Evolutionary conservation across 2,113 vertebrate species (phyloP).

Genomic region (Bubalus kerabau): DNA sequence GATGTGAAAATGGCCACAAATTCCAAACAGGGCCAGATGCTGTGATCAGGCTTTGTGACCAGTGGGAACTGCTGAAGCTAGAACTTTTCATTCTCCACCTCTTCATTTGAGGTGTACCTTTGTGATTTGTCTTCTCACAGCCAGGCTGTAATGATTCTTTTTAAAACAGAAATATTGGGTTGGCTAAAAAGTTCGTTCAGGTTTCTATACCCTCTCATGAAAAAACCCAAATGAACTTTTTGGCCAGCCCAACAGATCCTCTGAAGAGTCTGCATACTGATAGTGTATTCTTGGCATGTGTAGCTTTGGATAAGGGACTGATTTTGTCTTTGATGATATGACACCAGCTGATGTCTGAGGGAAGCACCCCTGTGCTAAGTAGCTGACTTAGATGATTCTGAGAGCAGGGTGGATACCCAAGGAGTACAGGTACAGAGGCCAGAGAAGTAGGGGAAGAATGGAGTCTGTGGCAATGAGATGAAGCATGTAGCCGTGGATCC

Average conservation of each 20-base stretch:
- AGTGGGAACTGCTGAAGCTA: background rate
- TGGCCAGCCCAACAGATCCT: background rate
- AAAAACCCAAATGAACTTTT: background rate
- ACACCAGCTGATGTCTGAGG: background rate
- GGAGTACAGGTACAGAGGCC: background rate
- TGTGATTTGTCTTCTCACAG: background rate
- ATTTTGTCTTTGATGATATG: background rate
- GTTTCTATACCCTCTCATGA: background rate
- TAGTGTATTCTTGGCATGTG: background rate
- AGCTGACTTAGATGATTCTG: background rate
- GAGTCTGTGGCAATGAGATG: background rate
- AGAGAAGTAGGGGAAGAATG: background rate
- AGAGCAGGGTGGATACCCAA: background rate
- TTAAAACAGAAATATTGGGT: background rate
- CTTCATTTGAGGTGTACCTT: background rate
- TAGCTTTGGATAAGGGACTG: background rate
- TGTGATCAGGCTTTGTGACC: background rate
- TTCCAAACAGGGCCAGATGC: background rate
- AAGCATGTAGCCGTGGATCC: too few relatives aligned
- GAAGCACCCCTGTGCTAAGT: background rate
- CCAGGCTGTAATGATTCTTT: background rate
- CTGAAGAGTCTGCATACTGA: background rate
- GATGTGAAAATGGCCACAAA: background rate
- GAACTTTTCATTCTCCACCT: background rate
- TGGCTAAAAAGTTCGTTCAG: rapidly evolving